Percentiles rank a stretch among this genome's conserved stretches.
Conservation (phyloP, 2,888 invertebrate species). For the Andrena flavipes region DNA sequence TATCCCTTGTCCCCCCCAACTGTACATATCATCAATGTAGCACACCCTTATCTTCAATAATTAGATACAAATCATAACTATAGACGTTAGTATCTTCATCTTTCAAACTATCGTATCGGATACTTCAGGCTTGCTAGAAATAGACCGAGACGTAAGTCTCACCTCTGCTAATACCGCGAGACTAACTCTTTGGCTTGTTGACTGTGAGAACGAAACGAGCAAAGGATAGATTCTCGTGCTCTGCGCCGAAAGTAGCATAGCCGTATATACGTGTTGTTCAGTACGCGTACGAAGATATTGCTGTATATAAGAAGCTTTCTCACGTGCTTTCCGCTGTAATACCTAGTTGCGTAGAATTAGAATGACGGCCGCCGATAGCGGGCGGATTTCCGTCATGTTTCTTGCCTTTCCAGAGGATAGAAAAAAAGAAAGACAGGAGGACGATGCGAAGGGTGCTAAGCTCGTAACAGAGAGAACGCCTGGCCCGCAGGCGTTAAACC, state of each 20-base stretch:
- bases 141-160: not conserved
- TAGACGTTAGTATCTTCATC: constrained; percentile 7
- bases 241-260: not conserved
- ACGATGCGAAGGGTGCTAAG: constrained; percentile 61
- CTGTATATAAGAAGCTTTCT: constrained; percentile 59
- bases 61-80: constrained; percentile 6
- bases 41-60: constrained; percentile 16
- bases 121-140: not conserved
- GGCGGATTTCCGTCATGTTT: constrained; percentile 75
- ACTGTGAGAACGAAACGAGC: not conserved
- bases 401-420: constrained; percentile 75
- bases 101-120: not conserved
- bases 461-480: constrained; percentile 71
- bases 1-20: not conserved
- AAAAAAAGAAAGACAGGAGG: constrained; percentile 51
- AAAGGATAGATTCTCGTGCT: constrained; percentile 13
- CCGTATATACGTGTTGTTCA: constrained; percentile 8
- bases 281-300: constrained; percentile 33
- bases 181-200: not conserved
- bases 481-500: constrained; percentile 73
- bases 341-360: constrained; percentile 58
- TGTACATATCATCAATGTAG: constrained; percentile 12
- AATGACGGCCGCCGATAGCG: constrained; percentile 68
- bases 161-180: not conserved
- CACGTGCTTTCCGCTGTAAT: constrained; percentile 55